Evolutionary conservation across 2,888 invertebrate genomes (phyloP), one percentile per base, ranked within the genome.

Genomic region (Andrena flavipes): DNA sequence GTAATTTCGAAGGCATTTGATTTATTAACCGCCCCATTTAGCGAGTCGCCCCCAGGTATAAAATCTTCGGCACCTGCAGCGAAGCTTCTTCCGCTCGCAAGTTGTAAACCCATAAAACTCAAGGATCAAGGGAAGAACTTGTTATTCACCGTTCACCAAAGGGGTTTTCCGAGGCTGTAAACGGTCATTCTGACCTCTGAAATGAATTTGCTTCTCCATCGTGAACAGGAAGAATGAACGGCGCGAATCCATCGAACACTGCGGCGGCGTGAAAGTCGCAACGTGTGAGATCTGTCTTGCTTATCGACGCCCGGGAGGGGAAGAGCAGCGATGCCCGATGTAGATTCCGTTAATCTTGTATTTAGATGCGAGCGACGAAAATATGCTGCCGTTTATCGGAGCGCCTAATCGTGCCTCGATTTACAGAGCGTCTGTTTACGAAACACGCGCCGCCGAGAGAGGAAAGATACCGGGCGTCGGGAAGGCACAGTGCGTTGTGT

Each of bases 401-500:
- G 26, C 13, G 56, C 4, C 35, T 42, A 71, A 79, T 69, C 77
- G 63, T 26, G 35, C 42, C 33, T 51, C 35, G 64, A 33, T 20
- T 54, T 33, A 6, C 68, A 35, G 56, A n/a, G 13, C 68, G 54
- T 26, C 33, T 56, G 73, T 64, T 73, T 54, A 48, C 10, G 54
- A 48, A 51, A 29, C 26, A 10, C n/a, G 13, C 29, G 26, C 16
- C 8, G 3, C 10, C 29, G 49, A 5, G 59, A 76, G 81, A 76
- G 81, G 76, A 83, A 73, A 76, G 80, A 83, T 76, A 82, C 42
- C 10, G 30, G 2, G 26, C 16, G 51, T 8, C 42, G 56, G 23
- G 30, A 42, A 74, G 56, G 70, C 68, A 8, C 65, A 60, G 67
- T 51, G 42, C 33, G 42, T 64, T 67, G 62, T 63, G 80, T 75